Base-by-base conservation (phyloP, 2,113 vertebrate species). In the Amphiprion percula region DNA sequence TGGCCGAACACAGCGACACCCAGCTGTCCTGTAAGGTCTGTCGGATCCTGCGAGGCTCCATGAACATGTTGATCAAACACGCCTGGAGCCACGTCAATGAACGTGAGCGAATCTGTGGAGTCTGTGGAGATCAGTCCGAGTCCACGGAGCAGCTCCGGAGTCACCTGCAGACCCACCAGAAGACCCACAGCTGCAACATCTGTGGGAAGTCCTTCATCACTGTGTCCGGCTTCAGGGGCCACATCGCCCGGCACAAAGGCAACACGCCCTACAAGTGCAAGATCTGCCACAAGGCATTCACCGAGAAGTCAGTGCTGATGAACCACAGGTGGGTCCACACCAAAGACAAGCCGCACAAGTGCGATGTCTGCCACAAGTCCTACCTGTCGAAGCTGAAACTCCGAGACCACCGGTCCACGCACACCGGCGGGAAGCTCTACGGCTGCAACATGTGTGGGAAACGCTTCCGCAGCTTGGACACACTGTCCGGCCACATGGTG, bases 11-110 rank as follows among this genome's bases (percentile, higher is more conserved):
- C 0, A 0, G 12, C 2, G 4, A 7, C 0, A 10, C 9, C 17
- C 52, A 7, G 28, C 67, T 50, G 19, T 49, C 50, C 39, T 89
- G 87, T 33, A 74, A 50, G 19, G 76, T 85, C 9, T 89, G 87
- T 4, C 4, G 6, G 0, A 1, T 14, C 4, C 15, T 12, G 1
- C 69, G 41, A 0, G 0, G 39, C 1, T 80, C 82, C 0, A 10
- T 1, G 9, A 60, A 9, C 26, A 52, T 74, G 19, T 17, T 89
- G 55, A 58, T 68, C 10, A 82, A 77, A 71, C 87, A 89, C 2
- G 49, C 59, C 10, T 77, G 78, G 78, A 73, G 19, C 15, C 63
- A 85, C n/a, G 30, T 77, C 33, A 16, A 59, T 0, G 52, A 84
- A 4, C 67, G 12, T 0, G 17, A 24, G 7, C 3, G 37, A 3